Evolutionary conservation across 2,113 vertebrate genomes (phyloP).

Genomic region (Scomber japonicus): DNA sequence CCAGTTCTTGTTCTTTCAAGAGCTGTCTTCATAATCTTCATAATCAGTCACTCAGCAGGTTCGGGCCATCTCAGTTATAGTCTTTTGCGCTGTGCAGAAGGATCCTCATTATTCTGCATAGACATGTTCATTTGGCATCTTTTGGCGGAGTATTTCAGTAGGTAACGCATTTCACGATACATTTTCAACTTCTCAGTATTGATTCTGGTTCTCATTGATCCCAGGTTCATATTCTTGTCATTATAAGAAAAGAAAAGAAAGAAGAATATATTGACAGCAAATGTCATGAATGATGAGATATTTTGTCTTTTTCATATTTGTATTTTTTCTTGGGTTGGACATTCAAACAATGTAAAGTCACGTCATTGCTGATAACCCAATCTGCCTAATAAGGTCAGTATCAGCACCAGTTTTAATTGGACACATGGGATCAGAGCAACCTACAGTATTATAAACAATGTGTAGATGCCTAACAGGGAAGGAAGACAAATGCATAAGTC

Average conservation of each 20-base stretch:
- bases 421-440: too few relatives aligned
- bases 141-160: neutral
- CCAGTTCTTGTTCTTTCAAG: conserved; percentile 8
- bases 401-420: too few relatives aligned
- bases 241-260: too few relatives aligned
- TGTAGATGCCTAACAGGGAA: too few relatives aligned
- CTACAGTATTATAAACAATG: too few relatives aligned
- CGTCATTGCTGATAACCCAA: too few relatives aligned
- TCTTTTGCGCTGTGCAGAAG: conserved; percentile 4
- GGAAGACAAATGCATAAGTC: too few relatives aligned
- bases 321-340: too few relatives aligned
- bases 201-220: neutral
- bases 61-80: neutral
- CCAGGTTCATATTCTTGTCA: neutral
- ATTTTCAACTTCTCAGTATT: too few relatives aligned
- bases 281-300: neutral
- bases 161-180: too few relatives aligned
- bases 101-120: neutral
- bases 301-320: neutral
- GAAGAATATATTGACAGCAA: neutral
- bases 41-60: conserved; percentile 43
- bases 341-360: too few relatives aligned
- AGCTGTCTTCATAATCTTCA: conserved; percentile 37
- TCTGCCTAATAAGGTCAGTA: too few relatives aligned
- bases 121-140: neutral